Evolutionary conservation across 2,888 invertebrate species (phyloP), one percentile per base, ranked within the genome.

Genomic region (Abrostola tripartita): DNA sequence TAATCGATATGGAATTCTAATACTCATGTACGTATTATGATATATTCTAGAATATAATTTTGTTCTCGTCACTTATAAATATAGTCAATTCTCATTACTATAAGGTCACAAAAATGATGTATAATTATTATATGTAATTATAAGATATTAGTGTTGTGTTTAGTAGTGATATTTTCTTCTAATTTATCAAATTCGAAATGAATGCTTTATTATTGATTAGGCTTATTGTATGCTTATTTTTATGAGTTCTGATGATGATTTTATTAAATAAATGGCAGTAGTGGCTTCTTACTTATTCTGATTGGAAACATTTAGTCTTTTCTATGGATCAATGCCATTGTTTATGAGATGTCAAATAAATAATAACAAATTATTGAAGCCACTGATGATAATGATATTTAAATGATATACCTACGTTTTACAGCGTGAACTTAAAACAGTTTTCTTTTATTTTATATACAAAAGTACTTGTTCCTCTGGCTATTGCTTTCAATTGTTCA

Each of bases 1-100:
- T 81, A 82, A 83, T 84, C 79, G 72, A 78, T 80, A 84, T 76
- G 76, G 78, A 83, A 84, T 84, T 82, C 77, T 86, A 92, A 93
- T 93, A 93, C 93, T 93, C 93, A 90, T 85, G 49, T 52, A 49
- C 51, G 63, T 76, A 79, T 63, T 79, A 66, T 78, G 76, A 80
- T 66, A 61, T 82, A 82, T 44, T 53, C 54, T 61, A 53, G 79
- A 61, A 78, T 74, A 81, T 84, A 82, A 76, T 86, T 88, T 88
- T 85, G 81, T 88, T 91, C 90, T 92, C 89, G 92, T 93, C 92
- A 91, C 85, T 76, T 85, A 84, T 87, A 85, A 85, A 78, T 85
- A 81, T 92, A 92, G 93, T 91, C 89, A 89, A 90, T 90, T 89
- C 78, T 83, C 84, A 80, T 79, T 78, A 84, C 71, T 71, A 65